Evolutionary conservation across 2,888 invertebrate species (phyloP).

Genomic region (Euzetes globulus): DNA sequence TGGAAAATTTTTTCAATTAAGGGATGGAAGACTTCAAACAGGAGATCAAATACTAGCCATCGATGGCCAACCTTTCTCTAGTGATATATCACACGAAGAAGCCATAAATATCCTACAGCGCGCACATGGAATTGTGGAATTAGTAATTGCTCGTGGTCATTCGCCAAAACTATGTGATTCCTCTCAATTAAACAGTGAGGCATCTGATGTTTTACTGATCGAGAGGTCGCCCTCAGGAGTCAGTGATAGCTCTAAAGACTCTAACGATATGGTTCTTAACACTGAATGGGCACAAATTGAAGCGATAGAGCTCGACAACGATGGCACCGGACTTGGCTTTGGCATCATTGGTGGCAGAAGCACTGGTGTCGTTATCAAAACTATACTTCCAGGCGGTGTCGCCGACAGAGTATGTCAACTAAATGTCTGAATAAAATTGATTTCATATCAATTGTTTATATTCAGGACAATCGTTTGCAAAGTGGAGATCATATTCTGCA

Average conservation of each 20-base stretch:
- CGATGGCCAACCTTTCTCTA: constrained; percentile 61
- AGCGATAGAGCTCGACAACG: constrained; percentile 92
- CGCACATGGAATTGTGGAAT: constrained; percentile 55
- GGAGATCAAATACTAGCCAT: constrained; percentile 77
- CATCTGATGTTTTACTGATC: constrained; percentile 37
- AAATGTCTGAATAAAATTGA: neutral
- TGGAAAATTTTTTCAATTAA: constrained; percentile 45
- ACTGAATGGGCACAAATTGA: constrained; percentile 99
- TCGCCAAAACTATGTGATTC: constrained; percentile 44
- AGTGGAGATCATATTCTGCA: constrained; percentile 97
- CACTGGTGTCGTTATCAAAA: constrained; percentile 98
- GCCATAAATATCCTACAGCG: constrained; percentile 66
- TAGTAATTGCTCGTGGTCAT: constrained; percentile 48
- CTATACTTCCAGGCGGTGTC: constrained; percentile 92
- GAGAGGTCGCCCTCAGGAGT: constrained; percentile 57
- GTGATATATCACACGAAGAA: constrained; percentile 75
- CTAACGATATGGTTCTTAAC: constrained; percentile 56
- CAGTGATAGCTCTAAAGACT: constrained; percentile 50
- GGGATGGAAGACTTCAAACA: constrained; percentile 63
- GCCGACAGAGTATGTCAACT: constrained; percentile 92
- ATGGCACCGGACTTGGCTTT: constrained; percentile 95
- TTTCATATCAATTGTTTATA: constrained; percentile 32
- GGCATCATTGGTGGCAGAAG: constrained; percentile 92
- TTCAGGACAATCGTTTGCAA: constrained; percentile 82
- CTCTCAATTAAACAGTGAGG: neutral